Conservation (phyloP, 2,797 vertebrate species). For the Sparidentex hasta region DNA sequence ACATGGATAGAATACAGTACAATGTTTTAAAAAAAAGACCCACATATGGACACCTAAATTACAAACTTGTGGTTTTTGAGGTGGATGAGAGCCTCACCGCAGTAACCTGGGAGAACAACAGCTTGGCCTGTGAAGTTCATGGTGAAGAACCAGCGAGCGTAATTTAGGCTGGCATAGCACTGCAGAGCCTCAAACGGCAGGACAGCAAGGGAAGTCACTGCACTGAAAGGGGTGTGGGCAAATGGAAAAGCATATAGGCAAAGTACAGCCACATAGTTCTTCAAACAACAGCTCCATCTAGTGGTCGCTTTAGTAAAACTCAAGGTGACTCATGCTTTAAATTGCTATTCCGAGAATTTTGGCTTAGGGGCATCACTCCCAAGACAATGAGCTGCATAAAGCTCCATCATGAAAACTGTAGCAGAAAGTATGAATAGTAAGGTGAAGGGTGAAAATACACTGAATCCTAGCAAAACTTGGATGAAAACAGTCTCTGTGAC, state of each 20-base stretch:
- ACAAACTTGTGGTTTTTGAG: not conserved
- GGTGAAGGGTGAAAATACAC: not conserved
- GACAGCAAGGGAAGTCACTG: slow-evolving; percentile 30
- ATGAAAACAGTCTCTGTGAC: not conserved
- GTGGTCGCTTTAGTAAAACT: slow-evolving; percentile 35
- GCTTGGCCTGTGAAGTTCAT: slow-evolving; percentile 2
- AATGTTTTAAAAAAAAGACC: not conserved
- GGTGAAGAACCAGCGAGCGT: not conserved
- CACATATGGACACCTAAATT: not conserved
- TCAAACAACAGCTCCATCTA: slow-evolving; percentile 74
- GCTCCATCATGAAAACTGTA: not conserved
- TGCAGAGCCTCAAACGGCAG: slow-evolving; percentile 49
- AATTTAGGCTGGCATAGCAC: slow-evolving; percentile 24
- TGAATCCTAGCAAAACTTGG: not conserved
- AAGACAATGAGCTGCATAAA: not conserved
- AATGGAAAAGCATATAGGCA: not conserved
- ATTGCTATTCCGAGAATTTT: slow-evolving; percentile 12
- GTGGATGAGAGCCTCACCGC: not conserved
- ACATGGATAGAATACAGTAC: too few relatives aligned
- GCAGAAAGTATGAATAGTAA: not conserved
- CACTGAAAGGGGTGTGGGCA: slow-evolving; percentile 50
- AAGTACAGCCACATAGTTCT: slow-evolving; percentile 7
- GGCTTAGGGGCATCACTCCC: not conserved
- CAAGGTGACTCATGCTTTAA: slow-evolving; percentile 23
- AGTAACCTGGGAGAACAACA: not conserved